Evolutionary conservation across 2,797 vertebrate genomes (phyloP).

Genomic region (Bradypodion ventrale): DNA sequence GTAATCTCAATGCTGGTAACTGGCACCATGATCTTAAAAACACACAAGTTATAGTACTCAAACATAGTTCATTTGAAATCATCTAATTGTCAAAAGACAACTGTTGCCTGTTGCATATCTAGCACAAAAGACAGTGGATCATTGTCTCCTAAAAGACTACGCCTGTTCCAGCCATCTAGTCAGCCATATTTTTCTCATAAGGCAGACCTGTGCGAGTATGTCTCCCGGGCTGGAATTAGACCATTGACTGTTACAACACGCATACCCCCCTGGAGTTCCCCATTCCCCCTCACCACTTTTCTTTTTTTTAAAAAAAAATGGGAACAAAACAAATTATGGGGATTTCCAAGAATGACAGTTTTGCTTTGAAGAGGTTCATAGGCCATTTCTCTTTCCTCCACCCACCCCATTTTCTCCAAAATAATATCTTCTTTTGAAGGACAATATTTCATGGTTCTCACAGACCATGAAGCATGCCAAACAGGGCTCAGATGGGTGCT

Average conservation of each 20-base stretch:
- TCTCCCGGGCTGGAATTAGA: no score
- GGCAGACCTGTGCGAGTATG: not conserved
- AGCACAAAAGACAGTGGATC: not conserved
- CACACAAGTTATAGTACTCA: not conserved
- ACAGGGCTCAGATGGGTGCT: not conserved
- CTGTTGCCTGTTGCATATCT: not conserved
- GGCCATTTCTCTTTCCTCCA: no score
- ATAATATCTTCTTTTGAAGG: not conserved
- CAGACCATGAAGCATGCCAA: not conserved
- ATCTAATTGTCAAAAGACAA: not conserved
- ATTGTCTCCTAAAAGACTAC: not conserved
- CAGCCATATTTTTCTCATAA: not conserved
- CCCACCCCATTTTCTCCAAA: not conserved
- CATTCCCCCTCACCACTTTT: no score
- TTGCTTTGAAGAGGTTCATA: not conserved
- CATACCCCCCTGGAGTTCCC: no score
- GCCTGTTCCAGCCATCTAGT: not conserved
- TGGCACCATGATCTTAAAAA: not conserved
- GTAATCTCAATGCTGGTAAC: not conserved
- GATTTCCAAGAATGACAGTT: no score
- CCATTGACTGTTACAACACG: no score
- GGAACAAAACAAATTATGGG: no score
- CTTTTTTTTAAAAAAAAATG: no score
- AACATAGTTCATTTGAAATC: no score
- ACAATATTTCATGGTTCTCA: not conserved